Evolutionary conservation across 1,140 invertebrate species (phyloP).

Genomic region (Monochamus saltuarius): DNA sequence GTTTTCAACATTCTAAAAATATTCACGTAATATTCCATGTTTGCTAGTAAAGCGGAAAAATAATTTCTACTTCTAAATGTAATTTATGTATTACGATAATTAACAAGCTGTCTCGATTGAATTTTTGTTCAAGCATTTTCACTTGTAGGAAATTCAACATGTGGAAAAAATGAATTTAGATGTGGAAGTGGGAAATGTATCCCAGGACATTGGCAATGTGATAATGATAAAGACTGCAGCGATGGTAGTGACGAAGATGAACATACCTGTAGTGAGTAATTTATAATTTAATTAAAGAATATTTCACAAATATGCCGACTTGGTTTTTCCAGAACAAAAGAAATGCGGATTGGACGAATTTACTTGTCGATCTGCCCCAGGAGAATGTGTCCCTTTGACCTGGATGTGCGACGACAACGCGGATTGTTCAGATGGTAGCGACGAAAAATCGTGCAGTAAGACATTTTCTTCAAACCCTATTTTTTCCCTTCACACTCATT

Average conservation of each 20-base stretch:
- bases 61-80: too few species aligned
- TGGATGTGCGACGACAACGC: constrained; percentile 89
- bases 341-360: constrained; percentile 85
- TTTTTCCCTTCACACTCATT: background rate
- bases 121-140: constrained; percentile 2
- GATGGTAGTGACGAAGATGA: constrained; percentile 75
- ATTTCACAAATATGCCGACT: background rate
- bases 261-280: constrained; percentile 65
- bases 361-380: constrained; percentile 73
- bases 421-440: constrained; percentile 86
- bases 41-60: too few species aligned
- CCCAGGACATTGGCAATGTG: constrained; percentile 69
- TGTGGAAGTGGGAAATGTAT: constrained; percentile 69
- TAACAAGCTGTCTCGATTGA: background rate
- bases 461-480: background rate
- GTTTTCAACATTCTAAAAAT: too few species aligned
- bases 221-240: constrained; percentile 66
- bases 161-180: constrained; percentile 61
- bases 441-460: constrained; percentile 88
- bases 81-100: too few species aligned
- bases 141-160: constrained; percentile 55
- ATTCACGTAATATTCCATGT: too few species aligned
- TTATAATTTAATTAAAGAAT: too few species aligned
- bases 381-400: constrained; percentile 83
- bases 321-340: constrained; percentile 63